Conservation (phyloP, 2,797 vertebrate genomes). For the Pangasius mekongensis region DNA sequence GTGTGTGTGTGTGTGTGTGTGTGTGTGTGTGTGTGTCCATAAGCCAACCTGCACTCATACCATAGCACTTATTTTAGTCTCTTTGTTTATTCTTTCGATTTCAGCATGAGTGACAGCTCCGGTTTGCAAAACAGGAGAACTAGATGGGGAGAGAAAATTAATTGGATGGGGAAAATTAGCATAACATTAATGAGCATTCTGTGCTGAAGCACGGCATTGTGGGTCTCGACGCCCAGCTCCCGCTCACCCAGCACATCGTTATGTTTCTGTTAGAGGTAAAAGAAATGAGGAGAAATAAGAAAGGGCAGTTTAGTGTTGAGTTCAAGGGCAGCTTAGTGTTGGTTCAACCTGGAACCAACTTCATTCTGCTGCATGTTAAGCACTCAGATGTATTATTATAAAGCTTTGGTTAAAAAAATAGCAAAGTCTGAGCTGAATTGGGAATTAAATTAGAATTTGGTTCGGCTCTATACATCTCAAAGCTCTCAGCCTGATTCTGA, state of each 20-base stretch:
- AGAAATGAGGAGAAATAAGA: constrained; percentile 3
- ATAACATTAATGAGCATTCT: constrained; percentile 83
- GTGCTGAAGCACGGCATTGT: constrained; percentile 79
- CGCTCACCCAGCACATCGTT: constrained; percentile 64
- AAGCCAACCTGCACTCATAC: constrained; percentile 50
- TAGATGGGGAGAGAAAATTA: constrained; percentile 73
- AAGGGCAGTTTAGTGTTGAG: not conserved
- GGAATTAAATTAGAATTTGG: constrained; percentile 47
- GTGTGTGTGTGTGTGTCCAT: constrained; percentile 51
- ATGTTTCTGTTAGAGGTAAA: constrained; percentile 51
- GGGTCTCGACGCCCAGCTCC: constrained; percentile 69
- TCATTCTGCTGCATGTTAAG: constrained; percentile 24
- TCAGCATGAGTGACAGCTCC: constrained; percentile 77
- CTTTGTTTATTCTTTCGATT: constrained; percentile 72
- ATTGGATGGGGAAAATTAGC: constrained; percentile 84
- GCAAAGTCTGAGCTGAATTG: constrained; percentile 24
- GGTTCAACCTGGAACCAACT: not conserved
- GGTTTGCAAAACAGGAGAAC: constrained; percentile 62
- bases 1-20: constrained; percentile 6
- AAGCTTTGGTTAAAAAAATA: not conserved
- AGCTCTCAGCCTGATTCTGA: constrained; percentile 15
- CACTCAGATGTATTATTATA: constrained; percentile 17
- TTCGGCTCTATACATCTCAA: constrained; percentile 25
- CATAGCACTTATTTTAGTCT: constrained; percentile 65
- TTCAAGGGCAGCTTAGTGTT: not conserved